Base-by-base conservation (phyloP, 2,113 vertebrate genomes). In the Tretioscincus oriximinensis region DNA sequence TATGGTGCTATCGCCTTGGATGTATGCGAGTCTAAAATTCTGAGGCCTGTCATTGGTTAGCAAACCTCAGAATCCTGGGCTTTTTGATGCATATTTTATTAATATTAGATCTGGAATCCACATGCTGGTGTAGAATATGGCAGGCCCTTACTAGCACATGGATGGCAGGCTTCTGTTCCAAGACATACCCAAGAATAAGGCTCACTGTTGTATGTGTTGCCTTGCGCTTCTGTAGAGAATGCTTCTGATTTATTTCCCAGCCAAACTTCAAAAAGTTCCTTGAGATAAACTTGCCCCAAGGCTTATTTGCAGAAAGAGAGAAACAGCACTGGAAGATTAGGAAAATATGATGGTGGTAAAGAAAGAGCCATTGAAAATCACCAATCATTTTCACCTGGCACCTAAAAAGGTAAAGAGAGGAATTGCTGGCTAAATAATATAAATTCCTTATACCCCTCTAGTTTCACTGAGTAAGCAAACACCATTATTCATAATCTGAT, bases 301-400 rank as follows among this genome's bases (percentile, higher is more conserved):
- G 35, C 5, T 41, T 41, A 41, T 41, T 5, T 41, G 35, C 35
- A 41, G 35, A 41, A 41, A 41, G 35, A 41, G 35, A 47, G 45
- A 49, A 49, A 22, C 47, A 35, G 8, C 2, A 69, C 28, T 84
- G 72, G 71, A 64, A 73, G 64, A n/a, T 35, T 2, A 79, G 31
- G 64, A 84, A 79, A 54, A 84, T 84, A n/a, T 79, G 71, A 20
- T 84, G 35, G 79, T 67, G 41, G 51, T 51, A 64, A 84, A 79
- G 71, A 84, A 84, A 3, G 63, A 49, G 2, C 76, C 70, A 7
- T 76, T 64, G 1, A 74, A 12, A 14, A 16, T 63, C 76, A 84
- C 31, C 64, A 74, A 21, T 28, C 76, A 63, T 29, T 2, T 9
- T 70, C 70, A 74, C 26, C 16, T 12, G 22, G 7, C 4, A 5